phyloP scores from a whole-genome alignment of 2,797 vertebrate species.

The Eulemur mongoz region DNA sequence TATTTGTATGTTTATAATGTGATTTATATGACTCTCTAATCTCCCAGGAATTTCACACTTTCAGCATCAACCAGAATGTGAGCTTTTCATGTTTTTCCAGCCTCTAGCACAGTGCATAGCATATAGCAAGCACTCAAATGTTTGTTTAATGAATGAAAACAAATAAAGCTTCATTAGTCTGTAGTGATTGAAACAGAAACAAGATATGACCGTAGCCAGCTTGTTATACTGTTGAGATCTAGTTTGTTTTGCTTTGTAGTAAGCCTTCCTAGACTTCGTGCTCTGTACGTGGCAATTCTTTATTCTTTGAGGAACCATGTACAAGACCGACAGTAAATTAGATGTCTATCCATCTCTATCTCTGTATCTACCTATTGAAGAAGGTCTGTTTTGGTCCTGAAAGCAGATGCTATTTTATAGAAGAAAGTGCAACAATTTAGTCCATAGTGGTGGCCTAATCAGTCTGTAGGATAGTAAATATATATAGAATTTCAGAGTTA shows the following conservation, averaged over 20 bases:
- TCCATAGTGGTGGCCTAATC: not conserved
- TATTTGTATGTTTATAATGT: slow-evolving; percentile 59
- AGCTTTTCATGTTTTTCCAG: slow-evolving; percentile 63
- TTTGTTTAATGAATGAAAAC: slow-evolving; percentile 66
- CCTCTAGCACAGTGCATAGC: slow-evolving; percentile 25
- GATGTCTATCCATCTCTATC: not conserved
- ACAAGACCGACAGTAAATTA: slow-evolving; percentile 14
- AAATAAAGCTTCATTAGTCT: slow-evolving; percentile 68
- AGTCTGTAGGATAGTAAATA: not conserved
- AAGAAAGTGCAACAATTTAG: slow-evolving; percentile 25
- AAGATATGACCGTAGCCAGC: slow-evolving; percentile 47
- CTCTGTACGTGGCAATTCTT: not conserved
- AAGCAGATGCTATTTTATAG: slow-evolving; percentile 52
- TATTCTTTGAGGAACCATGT: slow-evolving; percentile 31
- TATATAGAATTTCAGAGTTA: slow-evolving; percentile 46
- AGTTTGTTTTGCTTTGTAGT: slow-evolving; percentile 24
- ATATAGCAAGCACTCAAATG: slow-evolving; percentile 55
- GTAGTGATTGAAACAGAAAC: slow-evolving; percentile 58
- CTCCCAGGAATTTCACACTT: slow-evolving; percentile 67
- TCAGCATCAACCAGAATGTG: slow-evolving; percentile 55
- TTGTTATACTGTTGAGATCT: slow-evolving; percentile 45
- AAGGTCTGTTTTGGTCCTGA: slow-evolving; percentile 45
- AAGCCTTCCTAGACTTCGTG: slow-evolving; percentile 47
- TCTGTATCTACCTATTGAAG: slow-evolving; percentile 13
- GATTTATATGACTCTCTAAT: slow-evolving; percentile 57